A percentile compares a stretch with the other conserved stretches of the same genome.
These are phyloP conservation scores for Cylindroiulus punctatus DNA, from an alignment of 2,888 invertebrate genomes.

Conservation along the genomic window DNA sequence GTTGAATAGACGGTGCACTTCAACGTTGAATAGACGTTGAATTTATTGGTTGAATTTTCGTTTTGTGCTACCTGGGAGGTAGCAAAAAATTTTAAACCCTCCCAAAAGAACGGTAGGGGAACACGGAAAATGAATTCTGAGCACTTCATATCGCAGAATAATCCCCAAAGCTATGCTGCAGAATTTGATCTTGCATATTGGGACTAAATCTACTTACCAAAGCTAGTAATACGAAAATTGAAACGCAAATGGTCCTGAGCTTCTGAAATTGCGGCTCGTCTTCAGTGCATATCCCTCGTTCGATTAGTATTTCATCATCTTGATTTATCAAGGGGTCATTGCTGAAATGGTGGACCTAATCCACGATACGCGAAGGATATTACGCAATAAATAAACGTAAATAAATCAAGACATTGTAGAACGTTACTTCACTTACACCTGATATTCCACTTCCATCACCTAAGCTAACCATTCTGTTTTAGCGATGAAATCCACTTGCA, in stretches of 20 bases:
- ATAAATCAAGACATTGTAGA: neutral
- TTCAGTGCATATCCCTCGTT: neutral
- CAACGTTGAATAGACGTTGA: too few species aligned
- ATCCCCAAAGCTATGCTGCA: too few species aligned
- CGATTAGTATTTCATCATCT: slow-evolving; percentile 40
- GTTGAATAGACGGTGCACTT: too few species aligned
- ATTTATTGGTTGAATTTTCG: too few species aligned
- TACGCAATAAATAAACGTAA: too few species aligned
- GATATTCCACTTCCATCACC: slow-evolving; percentile 29
- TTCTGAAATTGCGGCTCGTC: slow-evolving; percentile 20
- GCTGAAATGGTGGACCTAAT: slow-evolving; percentile 45
- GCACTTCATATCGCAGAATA: too few species aligned
- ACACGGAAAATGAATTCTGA: too few species aligned
- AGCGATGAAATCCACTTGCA: neutral
- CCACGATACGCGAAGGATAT: too few species aligned
- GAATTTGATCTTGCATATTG: too few species aligned
- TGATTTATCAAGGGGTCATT: slow-evolving; percentile 43
- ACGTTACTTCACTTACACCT: neutral
- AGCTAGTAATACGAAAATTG: neutral
- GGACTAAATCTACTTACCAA: neutral
- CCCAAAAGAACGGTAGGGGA: too few species aligned
- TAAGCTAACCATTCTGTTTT: neutral
- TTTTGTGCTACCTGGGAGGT: too few species aligned
- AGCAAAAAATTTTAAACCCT: too few species aligned
- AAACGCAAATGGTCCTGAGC: neutral